Evolutionary conservation across 2,888 invertebrate species (phyloP).

Genomic region (Mellilla xanthometata): DNA sequence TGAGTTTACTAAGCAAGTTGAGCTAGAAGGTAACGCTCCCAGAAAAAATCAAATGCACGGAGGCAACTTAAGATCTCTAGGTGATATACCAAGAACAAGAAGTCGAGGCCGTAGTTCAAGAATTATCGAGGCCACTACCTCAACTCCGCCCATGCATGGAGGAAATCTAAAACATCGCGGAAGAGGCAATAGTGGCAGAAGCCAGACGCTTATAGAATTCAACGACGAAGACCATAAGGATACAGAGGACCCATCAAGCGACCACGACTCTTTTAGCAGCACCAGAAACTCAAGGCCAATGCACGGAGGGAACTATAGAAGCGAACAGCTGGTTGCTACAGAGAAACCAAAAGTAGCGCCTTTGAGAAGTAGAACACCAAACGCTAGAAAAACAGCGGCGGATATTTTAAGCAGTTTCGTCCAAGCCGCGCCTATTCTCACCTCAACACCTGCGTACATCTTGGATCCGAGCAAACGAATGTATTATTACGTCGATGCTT

Average conservation of each 20-base stretch:
- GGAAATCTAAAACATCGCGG: slow-evolving; percentile 49
- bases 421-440: slow-evolving; percentile 62
- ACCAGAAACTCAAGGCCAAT: slow-evolving; percentile 45
- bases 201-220: slow-evolving; percentile 58
- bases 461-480: slow-evolving; percentile 77
- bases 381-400: slow-evolving; percentile 51
- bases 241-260: slow-evolving; percentile 35
- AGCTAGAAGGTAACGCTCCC: slow-evolving; percentile 37
- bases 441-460: slow-evolving; percentile 66
- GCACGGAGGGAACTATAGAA: slow-evolving; percentile 74
- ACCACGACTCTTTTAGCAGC: slow-evolving; percentile 43
- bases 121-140: slow-evolving; percentile 41
- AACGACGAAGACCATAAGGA: slow-evolving; percentile 48
- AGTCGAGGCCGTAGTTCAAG: slow-evolving; percentile 46
- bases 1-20: slow-evolving; percentile 48
- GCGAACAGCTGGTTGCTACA: slow-evolving; percentile 50
- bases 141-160: slow-evolving; percentile 47
- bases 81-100: slow-evolving; percentile 36
- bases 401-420: slow-evolving; percentile 64
- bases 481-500: slow-evolving; percentile 73
- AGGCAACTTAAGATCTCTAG: slow-evolving; percentile 45
- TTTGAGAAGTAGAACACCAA: slow-evolving; percentile 35
- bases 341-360: slow-evolving; percentile 31
- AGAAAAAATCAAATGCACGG: slow-evolving; percentile 39
- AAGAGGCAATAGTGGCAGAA: slow-evolving; percentile 37